These are phyloP conservation scores for Percopsis transmontana DNA, from an alignment of 2,113 vertebrate genomes.

Conservation along the genomic window DNA sequence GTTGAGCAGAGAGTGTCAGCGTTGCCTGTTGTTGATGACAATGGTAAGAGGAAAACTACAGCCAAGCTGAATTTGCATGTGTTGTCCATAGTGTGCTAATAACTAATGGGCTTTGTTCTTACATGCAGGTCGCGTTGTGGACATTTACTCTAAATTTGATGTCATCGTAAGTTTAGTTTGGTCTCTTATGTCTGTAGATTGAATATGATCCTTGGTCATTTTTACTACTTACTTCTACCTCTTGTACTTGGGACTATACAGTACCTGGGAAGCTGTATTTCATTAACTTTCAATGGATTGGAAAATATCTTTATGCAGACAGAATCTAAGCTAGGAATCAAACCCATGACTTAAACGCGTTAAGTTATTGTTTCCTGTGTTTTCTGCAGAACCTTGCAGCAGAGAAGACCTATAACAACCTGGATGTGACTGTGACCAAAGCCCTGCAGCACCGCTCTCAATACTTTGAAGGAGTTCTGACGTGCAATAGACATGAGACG, in stretches of 20 bases:
- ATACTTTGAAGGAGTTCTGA: conserved; percentile 96
- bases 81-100: background rate
- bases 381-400: conserved; percentile 93
- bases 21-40: conserved; percentile 92
- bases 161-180: conserved; percentile 89
- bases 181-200: background rate
- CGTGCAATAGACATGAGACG: conserved; percentile 89
- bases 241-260: background rate
- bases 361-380: background rate
- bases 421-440: conserved; percentile 95
- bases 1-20: conserved; percentile 95
- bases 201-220: background rate
- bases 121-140: conserved; percentile 88
- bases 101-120: conserved; percentile 27
- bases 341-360: no score
- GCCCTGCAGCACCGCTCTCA: conserved; percentile 94
- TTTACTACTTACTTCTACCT: background rate
- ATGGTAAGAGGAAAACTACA: conserved; percentile 74
- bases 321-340: no score
- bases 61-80: conserved; percentile 1
- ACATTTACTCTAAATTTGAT: conserved; percentile 98
- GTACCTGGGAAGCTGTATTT: no score
- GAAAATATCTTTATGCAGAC: background rate
- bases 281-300: no score
- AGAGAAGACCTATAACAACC: conserved; percentile 97